These are phyloP conservation scores for Sciurus vulgaris DNA, from an alignment of 2,797 vertebrate species.

Conservation along the genomic window DNA sequence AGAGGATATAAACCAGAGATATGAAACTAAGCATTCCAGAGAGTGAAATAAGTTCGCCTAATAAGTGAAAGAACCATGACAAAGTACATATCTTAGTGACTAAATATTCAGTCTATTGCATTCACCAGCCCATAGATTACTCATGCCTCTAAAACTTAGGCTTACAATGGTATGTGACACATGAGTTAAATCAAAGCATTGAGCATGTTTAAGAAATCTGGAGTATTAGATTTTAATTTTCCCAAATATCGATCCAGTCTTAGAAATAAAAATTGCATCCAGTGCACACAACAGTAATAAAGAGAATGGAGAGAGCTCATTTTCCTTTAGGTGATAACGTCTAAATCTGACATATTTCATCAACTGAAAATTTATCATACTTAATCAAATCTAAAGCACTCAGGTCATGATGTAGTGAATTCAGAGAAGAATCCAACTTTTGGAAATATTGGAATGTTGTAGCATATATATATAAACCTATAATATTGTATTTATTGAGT, in stretches of 20 bases:
- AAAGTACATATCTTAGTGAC: not conserved
- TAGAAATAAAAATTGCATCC: not conserved
- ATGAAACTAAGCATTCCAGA: not conserved
- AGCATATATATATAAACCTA: not conserved
- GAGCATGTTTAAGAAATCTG: not conserved
- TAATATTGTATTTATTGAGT: not conserved
- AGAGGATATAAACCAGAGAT: not conserved
- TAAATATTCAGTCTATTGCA: not conserved
- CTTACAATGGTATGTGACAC: not conserved
- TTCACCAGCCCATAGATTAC: not conserved
- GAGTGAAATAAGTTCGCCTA: not conserved
- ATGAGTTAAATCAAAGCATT: not conserved
- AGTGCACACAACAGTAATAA: not conserved
- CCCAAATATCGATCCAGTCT: slow-evolving; percentile 14
- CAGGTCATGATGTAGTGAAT: not conserved
- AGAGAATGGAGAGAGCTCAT: not conserved
- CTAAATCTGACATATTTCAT: not conserved
- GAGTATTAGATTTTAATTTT: slow-evolving; percentile 22
- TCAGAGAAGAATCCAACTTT: not conserved
- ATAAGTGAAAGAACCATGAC: not conserved
- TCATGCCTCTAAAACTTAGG: not conserved
- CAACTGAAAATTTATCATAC: not conserved
- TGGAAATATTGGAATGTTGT: not conserved
- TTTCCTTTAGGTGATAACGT: not conserved
- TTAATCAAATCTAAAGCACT: not conserved